A percentile compares a stretch with the other conserved stretches of the same genome.
Conservation (phyloP, 2,888 invertebrate genomes). For the Criorhina ranunculi region DNA sequence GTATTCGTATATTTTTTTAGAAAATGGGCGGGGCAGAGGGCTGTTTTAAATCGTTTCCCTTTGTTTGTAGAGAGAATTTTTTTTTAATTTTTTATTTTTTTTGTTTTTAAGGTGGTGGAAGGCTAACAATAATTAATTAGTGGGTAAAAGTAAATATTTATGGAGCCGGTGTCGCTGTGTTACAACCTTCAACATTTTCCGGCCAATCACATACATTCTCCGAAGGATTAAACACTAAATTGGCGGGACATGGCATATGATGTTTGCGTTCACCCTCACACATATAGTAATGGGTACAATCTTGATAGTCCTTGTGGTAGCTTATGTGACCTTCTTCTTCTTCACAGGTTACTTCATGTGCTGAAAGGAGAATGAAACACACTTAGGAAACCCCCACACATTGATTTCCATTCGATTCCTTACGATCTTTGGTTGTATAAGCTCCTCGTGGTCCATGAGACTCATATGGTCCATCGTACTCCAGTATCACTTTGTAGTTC, state of each 20-base stretch:
- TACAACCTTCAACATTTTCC: slow-evolving; percentile 95
- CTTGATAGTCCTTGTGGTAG: slow-evolving; percentile 94
- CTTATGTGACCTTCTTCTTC: slow-evolving; percentile 98
- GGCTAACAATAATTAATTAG: slow-evolving; percentile 53
- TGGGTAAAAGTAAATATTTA: slow-evolving; percentile 14
- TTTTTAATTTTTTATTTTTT: slow-evolving; percentile 10
- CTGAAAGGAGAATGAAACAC: slow-evolving; percentile 85
- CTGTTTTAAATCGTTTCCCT: slow-evolving; percentile 21
- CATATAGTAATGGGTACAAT: slow-evolving; percentile 98
- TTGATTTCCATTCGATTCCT: slow-evolving; percentile 85
- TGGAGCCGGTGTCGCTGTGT: slow-evolving; percentile 89
- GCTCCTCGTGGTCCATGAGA: slow-evolving; percentile 88
- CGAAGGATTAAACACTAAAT: slow-evolving; percentile 95
- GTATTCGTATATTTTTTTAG: slow-evolving; percentile 8
- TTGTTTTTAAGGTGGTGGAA: slow-evolving; percentile 52
- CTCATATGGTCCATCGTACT: slow-evolving; percentile 95
- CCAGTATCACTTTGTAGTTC: slow-evolving; percentile 92
- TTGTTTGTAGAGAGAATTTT: slow-evolving; percentile 8
- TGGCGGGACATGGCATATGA: slow-evolving; percentile 97
- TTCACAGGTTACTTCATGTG: slow-evolving; percentile 94
- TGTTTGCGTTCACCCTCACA: slow-evolving; percentile 97
- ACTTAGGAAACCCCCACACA: not conserved
- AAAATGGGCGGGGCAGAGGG: slow-evolving; percentile 52
- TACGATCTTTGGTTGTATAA: slow-evolving; percentile 95
- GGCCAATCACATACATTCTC: slow-evolving; percentile 99